These are phyloP conservation scores for Neosilurus mollespiculum DNA, from an alignment of 2,797 vertebrate genomes.

Conservation along the genomic window DNA sequence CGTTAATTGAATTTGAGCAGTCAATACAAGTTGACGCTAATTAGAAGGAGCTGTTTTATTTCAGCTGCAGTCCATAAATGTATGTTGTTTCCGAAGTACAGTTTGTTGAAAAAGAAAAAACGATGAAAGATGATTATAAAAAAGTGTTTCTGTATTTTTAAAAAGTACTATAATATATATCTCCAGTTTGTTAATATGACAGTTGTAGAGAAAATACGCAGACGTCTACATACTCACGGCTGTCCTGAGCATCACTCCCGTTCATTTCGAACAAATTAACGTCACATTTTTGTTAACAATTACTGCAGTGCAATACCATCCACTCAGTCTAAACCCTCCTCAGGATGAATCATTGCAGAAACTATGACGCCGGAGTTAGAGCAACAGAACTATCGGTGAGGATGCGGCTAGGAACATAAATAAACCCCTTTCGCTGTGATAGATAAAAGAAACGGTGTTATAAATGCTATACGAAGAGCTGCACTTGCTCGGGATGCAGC, in stretches of 20 bases:
- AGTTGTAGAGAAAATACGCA: not conserved
- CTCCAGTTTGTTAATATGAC: not conserved
- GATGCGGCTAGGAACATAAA: not conserved
- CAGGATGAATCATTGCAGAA: constrained; percentile 1
- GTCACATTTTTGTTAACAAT: constrained; percentile 37
- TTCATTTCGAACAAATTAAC: constrained; percentile 30
- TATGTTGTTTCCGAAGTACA: not conserved
- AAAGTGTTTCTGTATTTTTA: not conserved
- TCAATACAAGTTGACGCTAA: constrained; percentile 19
- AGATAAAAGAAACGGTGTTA: constrained; percentile 36
- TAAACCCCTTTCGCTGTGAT: constrained; percentile 28
- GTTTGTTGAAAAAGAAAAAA: not conserved
- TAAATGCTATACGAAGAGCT: constrained; percentile 33
- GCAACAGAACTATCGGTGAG: not conserved
- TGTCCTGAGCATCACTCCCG: constrained; percentile 38
- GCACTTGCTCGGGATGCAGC: constrained; percentile 65
- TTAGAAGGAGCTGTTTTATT: constrained; percentile 15
- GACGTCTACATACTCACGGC: constrained; percentile 56
- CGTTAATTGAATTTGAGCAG: constrained; percentile 42
- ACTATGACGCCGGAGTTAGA: constrained; percentile 1
- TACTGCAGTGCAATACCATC: constrained; percentile 42
- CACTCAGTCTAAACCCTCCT: constrained; percentile 35
- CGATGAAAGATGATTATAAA: not conserved
- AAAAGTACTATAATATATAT: not conserved
- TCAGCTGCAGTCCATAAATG: constrained; percentile 1